Evolutionary conservation across 2,888 invertebrate species (phyloP).

Genomic region (Bugulina stolonifera): DNA sequence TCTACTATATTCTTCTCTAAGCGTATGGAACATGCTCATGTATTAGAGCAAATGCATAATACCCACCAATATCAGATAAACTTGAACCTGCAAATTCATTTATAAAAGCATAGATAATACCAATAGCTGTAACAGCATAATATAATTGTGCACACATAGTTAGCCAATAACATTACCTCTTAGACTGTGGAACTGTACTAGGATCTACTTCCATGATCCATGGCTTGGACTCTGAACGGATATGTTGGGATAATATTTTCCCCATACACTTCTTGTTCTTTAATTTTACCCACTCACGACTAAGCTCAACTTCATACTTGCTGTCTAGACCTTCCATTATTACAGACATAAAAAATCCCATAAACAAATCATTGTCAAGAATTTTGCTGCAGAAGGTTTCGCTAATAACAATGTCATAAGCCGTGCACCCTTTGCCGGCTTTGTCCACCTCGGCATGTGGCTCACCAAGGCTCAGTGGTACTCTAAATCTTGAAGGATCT

Average conservation of each 20-base stretch:
- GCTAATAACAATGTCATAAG: constrained; percentile 78
- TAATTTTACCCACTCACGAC: constrained; percentile 55
- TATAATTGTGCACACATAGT: too few species aligned
- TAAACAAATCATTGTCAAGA: constrained; percentile 65
- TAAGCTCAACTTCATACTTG: constrained; percentile 69
- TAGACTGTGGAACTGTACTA: too few species aligned
- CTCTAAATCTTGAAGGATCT: constrained; percentile 66
- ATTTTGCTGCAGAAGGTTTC: constrained; percentile 71
- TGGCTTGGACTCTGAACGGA: constrained; percentile 49
- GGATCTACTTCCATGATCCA: constrained; percentile 31
- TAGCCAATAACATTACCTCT: too few species aligned
- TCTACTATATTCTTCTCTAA: too few species aligned
- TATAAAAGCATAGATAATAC: too few species aligned
- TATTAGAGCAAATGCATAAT: too few species aligned
- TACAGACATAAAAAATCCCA: constrained; percentile 72
- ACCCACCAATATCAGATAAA: too few species aligned
- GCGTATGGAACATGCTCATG: too few species aligned
- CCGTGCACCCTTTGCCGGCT: constrained; percentile 66
- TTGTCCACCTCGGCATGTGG: constrained; percentile 73
- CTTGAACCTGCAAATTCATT: too few species aligned
- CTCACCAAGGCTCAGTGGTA: constrained; percentile 86
- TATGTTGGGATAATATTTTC: constrained; percentile 44
- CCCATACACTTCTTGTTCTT: constrained; percentile 52
- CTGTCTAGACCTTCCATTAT: constrained; percentile 72
- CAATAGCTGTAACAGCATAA: too few species aligned